Percentiles rank a stretch among this genome's conserved stretches.
These are phyloP conservation scores for Gallinago stenura DNA, from an alignment of 2,797 vertebrate species.

Conservation along the genomic window DNA sequence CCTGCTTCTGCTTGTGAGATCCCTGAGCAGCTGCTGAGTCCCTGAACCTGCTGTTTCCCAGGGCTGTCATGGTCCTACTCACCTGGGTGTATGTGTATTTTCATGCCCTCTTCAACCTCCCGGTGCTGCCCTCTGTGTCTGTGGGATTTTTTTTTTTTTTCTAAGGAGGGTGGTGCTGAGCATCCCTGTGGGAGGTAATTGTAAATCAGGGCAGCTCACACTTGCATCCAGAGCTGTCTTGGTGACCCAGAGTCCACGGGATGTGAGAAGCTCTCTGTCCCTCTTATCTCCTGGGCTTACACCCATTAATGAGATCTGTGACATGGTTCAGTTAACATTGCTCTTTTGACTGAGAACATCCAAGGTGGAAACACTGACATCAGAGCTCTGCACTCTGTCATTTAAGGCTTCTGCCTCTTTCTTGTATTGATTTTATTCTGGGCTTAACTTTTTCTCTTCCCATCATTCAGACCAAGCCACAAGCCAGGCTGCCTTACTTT, in stretches of 20 bases:
- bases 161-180: background rate
- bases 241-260: background rate
- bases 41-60: background rate
- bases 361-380: background rate
- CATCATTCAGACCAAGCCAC: background rate
- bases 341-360: background rate
- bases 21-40: background rate
- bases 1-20: background rate
- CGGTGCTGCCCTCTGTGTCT: background rate
- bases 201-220: background rate
- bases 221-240: background rate
- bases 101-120: background rate
- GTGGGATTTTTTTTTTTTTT: background rate
- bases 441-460: background rate
- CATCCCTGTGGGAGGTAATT: background rate
- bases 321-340: background rate
- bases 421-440: background rate
- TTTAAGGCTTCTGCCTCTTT: background rate
- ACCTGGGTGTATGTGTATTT: rapidly evolving
- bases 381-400: background rate
- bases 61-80: background rate
- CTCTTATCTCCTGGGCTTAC: background rate
- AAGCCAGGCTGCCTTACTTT: background rate
- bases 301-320: background rate
- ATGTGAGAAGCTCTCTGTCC: background rate